Evolutionary conservation across 2,888 invertebrate genomes (phyloP).

Genomic region (Calameuta filiformis): DNA sequence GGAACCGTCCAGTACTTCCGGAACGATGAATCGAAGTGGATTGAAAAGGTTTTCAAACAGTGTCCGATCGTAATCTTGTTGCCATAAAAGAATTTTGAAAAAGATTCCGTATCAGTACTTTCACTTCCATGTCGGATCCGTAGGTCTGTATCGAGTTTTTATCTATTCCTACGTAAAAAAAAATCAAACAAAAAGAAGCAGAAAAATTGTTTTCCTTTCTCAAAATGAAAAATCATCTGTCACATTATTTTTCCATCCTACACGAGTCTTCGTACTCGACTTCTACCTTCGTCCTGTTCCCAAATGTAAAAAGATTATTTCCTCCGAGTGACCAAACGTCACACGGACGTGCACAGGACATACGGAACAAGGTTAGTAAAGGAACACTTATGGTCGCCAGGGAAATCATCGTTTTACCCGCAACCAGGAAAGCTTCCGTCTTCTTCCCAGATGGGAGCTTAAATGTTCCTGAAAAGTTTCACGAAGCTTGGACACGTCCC

Average conservation of each 20-base stretch:
- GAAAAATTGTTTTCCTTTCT: not conserved
- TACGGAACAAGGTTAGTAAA: not conserved
- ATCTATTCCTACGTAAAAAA: not conserved
- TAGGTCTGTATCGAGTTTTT: not conserved
- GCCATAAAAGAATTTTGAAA: not conserved
- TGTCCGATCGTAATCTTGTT: not conserved
- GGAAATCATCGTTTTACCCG: constrained; percentile 40
- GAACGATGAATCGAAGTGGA: not conserved
- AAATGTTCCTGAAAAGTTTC: not conserved
- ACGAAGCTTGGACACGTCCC: not conserved
- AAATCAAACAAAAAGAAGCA: not conserved
- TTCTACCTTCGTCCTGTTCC: not conserved
- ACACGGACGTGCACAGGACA: not conserved
- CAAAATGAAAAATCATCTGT: not conserved
- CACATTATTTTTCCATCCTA: not conserved
- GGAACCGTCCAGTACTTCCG: not conserved
- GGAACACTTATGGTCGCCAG: constrained; percentile 40
- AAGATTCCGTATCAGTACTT: not conserved
- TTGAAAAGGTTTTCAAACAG: not conserved
- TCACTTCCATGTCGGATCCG: not conserved
- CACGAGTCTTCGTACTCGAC: not conserved
- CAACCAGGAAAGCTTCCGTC: constrained; percentile 24
- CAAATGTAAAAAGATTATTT: not conserved
- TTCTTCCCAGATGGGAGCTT: constrained; percentile 36
- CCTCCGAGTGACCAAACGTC: not conserved